Base-by-base conservation (phyloP, 2,888 invertebrate species). In the Onthophagus sagittarius region DNA sequence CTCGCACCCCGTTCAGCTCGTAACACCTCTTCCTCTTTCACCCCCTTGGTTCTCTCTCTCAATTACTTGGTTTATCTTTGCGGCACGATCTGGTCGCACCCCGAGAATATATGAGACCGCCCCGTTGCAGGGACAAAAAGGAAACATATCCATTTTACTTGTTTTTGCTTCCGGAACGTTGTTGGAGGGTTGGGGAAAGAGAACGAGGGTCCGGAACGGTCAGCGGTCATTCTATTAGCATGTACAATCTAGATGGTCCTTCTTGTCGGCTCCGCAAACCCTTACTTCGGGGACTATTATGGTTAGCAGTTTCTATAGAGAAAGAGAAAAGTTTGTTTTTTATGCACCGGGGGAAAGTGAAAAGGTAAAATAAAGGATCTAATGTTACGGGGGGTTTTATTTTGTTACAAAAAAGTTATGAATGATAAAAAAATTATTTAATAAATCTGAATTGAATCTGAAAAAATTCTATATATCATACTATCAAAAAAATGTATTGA, bases 151-250 rank as follows among this genome's bases (percentile, higher is more conserved):
- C 83, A 84, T 84, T 85, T 83, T 83, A 80, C 81, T 83, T 83
- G 84, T 85, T 85, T 85, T 85, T 85, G 84, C 83, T 84, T 84
- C 84, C 84, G 83, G 83, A 11, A 78, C 72, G 23, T 23, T 23
- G 23, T 23, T 23, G 23, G 23, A 23, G 23, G 63, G 62, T 23
- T 67, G 67, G 23, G 23, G 23, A 67, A 67, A 67, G 67, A 67
- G 67, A 32, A 67, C 64, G 69, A 71, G 70, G 74, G 73, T 73
- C 63, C 76, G 77, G 77, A 78, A 77, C 81, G 83, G 83, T 82
- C 83, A 83, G 82, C 82, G 85, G 85, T 84, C 85, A 85, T 85
- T 85, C 85, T 85, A 85, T 85, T 85, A 85, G 84, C 85, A 85
- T 85, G 85, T 83, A 84, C 82, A 85, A 85, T 85, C 85, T 85